Evolutionary conservation across 2,113 vertebrate genomes (phyloP), one percentile per base, ranked within the genome.

Genomic region (Spea bombifrons): DNA sequence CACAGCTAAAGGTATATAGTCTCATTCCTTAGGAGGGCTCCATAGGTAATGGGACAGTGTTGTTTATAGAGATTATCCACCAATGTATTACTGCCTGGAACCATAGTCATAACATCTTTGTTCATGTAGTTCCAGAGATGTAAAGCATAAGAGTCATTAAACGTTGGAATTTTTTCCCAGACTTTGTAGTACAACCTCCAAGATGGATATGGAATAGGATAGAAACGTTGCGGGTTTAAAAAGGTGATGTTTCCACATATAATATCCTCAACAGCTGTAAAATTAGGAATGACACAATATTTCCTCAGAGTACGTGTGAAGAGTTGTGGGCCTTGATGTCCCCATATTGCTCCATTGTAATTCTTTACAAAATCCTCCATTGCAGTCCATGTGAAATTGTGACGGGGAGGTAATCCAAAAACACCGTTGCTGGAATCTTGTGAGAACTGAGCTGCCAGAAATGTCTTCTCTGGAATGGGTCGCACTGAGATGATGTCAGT

Each of bases 101-200:
- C 79, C 76, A 92, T 87, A 0, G 61, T 47, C 52, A 8, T 66
- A 69, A 63, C 88, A 65, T 66, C 68, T 12, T 45, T n/a, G 71
- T 93, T 93, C 91, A 91, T 92, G 80, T 87, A 89, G 79, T 93
- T 93, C 92, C 92, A 93, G 44, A 93, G 68, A 63, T 93, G 92
- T 74, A 92, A 81, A 0, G 88, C 92, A 0, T 92, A 93, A 13
- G 91, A 92, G 8, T 86, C 2, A 3, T 83, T 91, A 83, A 92
- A 93, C 15, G 0, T 82, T 0, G 86, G 90, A 6, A 76, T 85
- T 49, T 70, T 59, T 8, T 88, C 81, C 90, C 92, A 92, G 30
- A 89, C 89, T 45, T 89, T 61, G 0, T 91, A 93, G 79, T 91
- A 93, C 44, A 75, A 82, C 17, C 70, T 44, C 92, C 92, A 93